Base-by-base conservation (phyloP, 1,140 invertebrate genomes). In the Drosophila auraria region DNA sequence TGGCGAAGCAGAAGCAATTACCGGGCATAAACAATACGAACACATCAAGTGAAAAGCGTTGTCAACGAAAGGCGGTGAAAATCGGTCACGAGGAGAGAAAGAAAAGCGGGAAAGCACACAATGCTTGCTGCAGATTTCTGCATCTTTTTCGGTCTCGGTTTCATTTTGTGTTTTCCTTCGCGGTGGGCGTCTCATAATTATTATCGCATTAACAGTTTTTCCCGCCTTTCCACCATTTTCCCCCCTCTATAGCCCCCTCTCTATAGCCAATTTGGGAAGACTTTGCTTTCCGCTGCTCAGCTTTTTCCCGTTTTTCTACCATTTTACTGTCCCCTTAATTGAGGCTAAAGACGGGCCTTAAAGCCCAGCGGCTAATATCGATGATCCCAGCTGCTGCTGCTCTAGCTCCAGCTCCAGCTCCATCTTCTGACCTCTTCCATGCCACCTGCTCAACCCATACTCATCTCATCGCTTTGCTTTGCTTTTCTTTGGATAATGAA, bases 171-270 rank as follows among this genome's bases (percentile, higher is more conserved):
- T 11, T 38, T 70, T 54, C 23, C 36, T 23, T 25, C 25, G 14
- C 14, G n/a, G 40, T 15, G 42, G 53, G 30, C 30, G 71, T 20
- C 40, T 44, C 61, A 42, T 77, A 77, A 77, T 76, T 76, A 76
- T 76, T 76, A 76, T 76, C 73, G 73, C 73, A 76, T 76, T 76
- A 76, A 76, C 74, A 49, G 74, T 66, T 53, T 75, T 77, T 53
- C 40, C 42, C 40, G 25, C 47, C 25, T 70, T 56, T 33, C 30
- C 45, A 17, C 9, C 33, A 3, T 36, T 62, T 38, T 42, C 23
- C 49, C 38, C 33, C 33, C 36, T 65, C 38, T 9, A 17, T 65
- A 72, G n/a, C 49, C 38, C 36, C 33, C 36, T 65, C 27, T 11
- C 17, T 66, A 72, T 6, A 77, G 74, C 74, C 72, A 77, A 77